Base-by-base conservation (phyloP, 2,113 vertebrate species). In the Gallinago undulata region DNA sequence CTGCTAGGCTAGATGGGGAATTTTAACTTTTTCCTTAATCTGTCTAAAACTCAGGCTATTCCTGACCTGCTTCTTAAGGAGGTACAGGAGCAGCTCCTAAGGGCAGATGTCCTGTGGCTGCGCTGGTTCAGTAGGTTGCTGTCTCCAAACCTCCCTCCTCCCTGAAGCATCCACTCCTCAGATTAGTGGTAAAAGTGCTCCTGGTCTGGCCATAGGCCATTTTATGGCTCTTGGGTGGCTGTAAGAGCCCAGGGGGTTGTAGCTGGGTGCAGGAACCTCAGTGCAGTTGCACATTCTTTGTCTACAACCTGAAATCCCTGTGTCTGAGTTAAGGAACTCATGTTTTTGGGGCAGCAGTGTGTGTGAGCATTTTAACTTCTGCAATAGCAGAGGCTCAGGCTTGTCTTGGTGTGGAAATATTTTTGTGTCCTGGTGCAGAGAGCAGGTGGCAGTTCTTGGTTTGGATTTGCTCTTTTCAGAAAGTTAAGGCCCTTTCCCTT, bases 391-490 rank as follows among this genome's bases (percentile, higher is more conserved):
- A 47, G 22, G 15, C 24, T 10, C 9, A 27, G 35, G 41, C 50
- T 69, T 5, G 39, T 31, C 13, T 21, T 19, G 35, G 9, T 15
- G 12, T 39, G 41, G 45, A 8, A 35, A 66, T 45, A 1, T 15
- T 67, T 85, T 37, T 80, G 35, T 63, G 55, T 27, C 23, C 74
- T 0, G 0, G 1, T 76, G 41, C 10, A 4, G 21, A 37, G 14
- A 51, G 35, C 41, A 41, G 39, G 6, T 83, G 70, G 19, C 50
- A 25, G 5, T 55, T 68, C 57, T 51, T 35, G 25, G 25, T 10
- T 86, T 84, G 79, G 75, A 43, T 90, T 83, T 86, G 23, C 73
- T 60, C 11, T 35, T 81, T 64, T 51, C 63, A 51, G 31, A 50
- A 23, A 19, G 70, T 59, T 47, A 45, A 85, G 27, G 11, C 10